Conservation (phyloP, 2,888 invertebrate genomes). For the Lasioglossum leucozonium region DNA sequence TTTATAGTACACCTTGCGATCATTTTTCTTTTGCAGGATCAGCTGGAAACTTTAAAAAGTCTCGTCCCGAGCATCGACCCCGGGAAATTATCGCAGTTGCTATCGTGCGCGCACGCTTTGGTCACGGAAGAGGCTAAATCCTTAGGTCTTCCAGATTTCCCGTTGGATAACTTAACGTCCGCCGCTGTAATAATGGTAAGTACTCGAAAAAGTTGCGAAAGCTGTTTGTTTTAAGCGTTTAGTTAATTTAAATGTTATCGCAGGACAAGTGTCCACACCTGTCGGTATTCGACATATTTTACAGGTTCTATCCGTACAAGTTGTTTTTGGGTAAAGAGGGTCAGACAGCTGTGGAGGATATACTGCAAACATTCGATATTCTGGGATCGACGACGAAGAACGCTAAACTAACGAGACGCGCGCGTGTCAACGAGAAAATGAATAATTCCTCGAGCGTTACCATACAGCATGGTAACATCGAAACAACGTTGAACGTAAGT, state of each 20-base stretch:
- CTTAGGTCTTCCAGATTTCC: conserved; percentile 95
- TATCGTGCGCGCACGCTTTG: conserved; percentile 90
- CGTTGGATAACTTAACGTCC: conserved; percentile 91
- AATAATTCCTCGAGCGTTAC: conserved; percentile 84
- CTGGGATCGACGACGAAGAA: conserved; percentile 36
- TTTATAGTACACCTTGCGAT: no score
- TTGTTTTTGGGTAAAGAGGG: conserved; percentile 92
- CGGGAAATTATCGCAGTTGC: conserved; percentile 85
- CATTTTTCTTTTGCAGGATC: conserved; percentile 86
- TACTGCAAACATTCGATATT: conserved; percentile 89
- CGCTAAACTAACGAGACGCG: conserved; percentile 49
- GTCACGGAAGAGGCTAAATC: conserved; percentile 90
- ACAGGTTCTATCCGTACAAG: conserved; percentile 93
- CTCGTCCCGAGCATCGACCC: conserved; percentile 86
- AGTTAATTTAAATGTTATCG: conserved; percentile 65
- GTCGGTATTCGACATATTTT: conserved; percentile 89
- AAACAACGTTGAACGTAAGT: conserved; percentile 70
- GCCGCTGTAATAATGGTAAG: conserved; percentile 89
- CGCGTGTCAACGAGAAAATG: conserved; percentile 74
- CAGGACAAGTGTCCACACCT: conserved; percentile 90
- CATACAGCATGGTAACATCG: conserved; percentile 84
- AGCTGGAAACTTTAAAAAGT: conserved; percentile 85
- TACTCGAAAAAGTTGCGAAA: conserved; percentile 24
- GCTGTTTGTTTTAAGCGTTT: neutral
- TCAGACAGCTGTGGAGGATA: conserved; percentile 89